Percentiles rank a stretch among this genome's conserved stretches.
Conservation (phyloP, 1,140 invertebrate species). For the Drosophila sp. region DNA sequence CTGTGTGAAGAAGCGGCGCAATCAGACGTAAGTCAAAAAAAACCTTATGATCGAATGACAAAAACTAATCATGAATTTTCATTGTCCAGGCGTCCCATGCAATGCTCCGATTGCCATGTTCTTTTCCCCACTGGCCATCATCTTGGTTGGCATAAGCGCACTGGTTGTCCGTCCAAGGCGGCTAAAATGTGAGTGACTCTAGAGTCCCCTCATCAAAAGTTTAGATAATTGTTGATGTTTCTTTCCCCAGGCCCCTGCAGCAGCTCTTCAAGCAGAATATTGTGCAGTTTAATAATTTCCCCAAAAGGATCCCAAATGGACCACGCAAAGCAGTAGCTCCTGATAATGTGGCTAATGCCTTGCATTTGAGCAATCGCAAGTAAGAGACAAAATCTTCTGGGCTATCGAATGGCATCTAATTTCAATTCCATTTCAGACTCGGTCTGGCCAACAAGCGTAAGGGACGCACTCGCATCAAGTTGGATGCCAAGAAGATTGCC, state of each 20-base stretch:
- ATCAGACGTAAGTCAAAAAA: slow-evolving; percentile 70
- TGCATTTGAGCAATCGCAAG: slow-evolving; percentile 78
- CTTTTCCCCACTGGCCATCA: slow-evolving; percentile 82
- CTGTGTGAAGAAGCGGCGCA: slow-evolving; percentile 81
- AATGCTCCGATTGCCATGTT: slow-evolving; percentile 80
- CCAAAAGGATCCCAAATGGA: slow-evolving; percentile 60
- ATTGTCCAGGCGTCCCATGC: slow-evolving; percentile 71
- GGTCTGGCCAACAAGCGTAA: slow-evolving; percentile 73
- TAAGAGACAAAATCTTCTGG: slow-evolving; percentile 29
- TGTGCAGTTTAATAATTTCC: slow-evolving; percentile 79
- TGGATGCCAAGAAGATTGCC: slow-evolving; percentile 79
- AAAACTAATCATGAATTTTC: background rate
- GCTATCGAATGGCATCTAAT: background rate
- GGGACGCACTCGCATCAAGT: slow-evolving; percentile 79
- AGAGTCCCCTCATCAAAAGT: fast-evolving
- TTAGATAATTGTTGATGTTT: background rate
- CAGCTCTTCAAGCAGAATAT: slow-evolving; percentile 82
- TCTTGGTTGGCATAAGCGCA: slow-evolving; percentile 81
- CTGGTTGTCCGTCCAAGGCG: slow-evolving; percentile 78
- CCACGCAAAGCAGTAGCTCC: slow-evolving; percentile 51
- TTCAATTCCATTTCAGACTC: slow-evolving; percentile 37
- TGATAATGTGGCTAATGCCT: slow-evolving; percentile 47
- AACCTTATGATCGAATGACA: background rate
- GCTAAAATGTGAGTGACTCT: slow-evolving; percentile 69
- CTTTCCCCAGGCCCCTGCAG: slow-evolving; percentile 65